These are phyloP conservation scores for Apis laboriosa DNA, from an alignment of 1,140 invertebrate species.

Conservation along the genomic window DNA sequence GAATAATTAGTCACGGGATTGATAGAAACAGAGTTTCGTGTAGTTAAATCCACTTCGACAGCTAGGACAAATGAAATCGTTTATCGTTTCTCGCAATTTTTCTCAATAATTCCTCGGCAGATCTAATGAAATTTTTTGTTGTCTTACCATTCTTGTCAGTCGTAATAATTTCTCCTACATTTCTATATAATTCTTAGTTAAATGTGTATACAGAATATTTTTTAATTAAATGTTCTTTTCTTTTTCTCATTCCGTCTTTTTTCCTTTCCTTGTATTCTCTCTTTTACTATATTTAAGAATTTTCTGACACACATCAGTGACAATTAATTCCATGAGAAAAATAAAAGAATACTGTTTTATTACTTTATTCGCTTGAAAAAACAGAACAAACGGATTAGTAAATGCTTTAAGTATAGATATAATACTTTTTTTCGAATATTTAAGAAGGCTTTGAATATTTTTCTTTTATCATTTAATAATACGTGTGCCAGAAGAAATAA, in stretches of 20 bases:
- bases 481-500: not conserved
- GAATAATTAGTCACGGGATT: slow-evolving; percentile 1
- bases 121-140: slow-evolving; percentile 44
- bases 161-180: slow-evolving; percentile 34
- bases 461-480: not conserved
- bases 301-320: not conserved
- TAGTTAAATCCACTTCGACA: slow-evolving; percentile 18
- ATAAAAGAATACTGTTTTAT: not conserved
- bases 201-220: not conserved
- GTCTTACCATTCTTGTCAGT: slow-evolving; percentile 7
- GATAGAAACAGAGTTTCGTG: not conserved
- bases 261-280: not conserved
- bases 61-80: slow-evolving; percentile 32
- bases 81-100: slow-evolving; percentile 32
- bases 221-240: slow-evolving; percentile 1
- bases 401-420: not conserved
- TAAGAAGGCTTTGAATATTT: not conserved
- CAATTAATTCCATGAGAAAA: slow-evolving; percentile 20
- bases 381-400: not conserved
- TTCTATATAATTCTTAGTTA: not conserved
- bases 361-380: not conserved
- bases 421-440: not conserved
- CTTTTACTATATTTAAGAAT: not conserved
- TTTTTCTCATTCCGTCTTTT: not conserved
- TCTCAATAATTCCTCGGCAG: slow-evolving; percentile 26